A percentile compares a stretch with the other conserved stretches of the same genome.
These are phyloP conservation scores for Chromis chromis DNA, from an alignment of 2,797 vertebrate species.

Conservation along the genomic window DNA sequence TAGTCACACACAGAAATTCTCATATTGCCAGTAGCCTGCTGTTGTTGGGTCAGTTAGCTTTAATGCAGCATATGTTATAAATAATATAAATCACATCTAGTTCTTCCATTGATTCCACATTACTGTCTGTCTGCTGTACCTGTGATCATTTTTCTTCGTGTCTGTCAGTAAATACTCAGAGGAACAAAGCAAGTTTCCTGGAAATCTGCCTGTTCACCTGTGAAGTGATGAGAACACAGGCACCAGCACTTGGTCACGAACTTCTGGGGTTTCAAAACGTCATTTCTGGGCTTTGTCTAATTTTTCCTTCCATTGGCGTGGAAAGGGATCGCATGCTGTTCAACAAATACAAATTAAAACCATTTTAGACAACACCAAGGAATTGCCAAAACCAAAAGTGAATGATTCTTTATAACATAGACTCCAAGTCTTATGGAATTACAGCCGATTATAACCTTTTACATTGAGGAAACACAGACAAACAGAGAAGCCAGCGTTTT, in stretches of 20 bases:
- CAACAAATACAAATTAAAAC: not conserved
- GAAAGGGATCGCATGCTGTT: not conserved
- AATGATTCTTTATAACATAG: no score
- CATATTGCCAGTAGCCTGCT: constrained; percentile 46
- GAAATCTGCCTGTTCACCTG: constrained; percentile 6
- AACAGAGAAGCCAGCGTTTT: not conserved
- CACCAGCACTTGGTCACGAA: not conserved
- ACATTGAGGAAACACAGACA: not conserved
- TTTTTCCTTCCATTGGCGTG: not conserved
- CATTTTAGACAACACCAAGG: not conserved
- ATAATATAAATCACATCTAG: constrained; percentile 67
- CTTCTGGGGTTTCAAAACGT: not conserved
- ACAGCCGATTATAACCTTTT: not conserved
- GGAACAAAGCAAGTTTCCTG: constrained; percentile 26
- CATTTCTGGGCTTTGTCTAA: not conserved
- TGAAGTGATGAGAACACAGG: constrained; percentile 5
- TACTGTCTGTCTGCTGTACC: constrained; percentile 43
- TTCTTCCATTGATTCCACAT: constrained; percentile 50
- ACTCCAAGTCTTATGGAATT: not conserved
- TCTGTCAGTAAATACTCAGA: constrained; percentile 23
- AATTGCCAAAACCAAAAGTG: not conserved
- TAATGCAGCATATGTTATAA: constrained; percentile 63
- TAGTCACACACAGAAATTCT: constrained; percentile 21
- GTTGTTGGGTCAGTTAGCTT: constrained; percentile 63
- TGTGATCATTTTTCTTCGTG: constrained; percentile 34